Percentiles rank a stretch among this genome's conserved stretches.
Conservation (phyloP, 2,888 invertebrate genomes). For the Heteromyza rotundicornis region DNA sequence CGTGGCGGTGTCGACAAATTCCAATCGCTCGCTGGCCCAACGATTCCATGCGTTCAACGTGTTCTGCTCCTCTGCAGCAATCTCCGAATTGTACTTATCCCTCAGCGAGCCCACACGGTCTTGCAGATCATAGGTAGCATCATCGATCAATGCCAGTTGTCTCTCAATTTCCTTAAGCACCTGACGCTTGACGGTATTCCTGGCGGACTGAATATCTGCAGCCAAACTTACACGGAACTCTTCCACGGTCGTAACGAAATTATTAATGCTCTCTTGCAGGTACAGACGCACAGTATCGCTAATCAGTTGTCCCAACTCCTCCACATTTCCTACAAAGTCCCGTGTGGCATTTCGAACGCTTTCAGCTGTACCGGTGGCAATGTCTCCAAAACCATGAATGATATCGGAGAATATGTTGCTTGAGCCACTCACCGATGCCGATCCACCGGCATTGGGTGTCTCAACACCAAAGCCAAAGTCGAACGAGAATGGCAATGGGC, state of each 20-base stretch:
- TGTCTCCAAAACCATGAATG: too few relatives aligned
- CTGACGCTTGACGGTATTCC: slow-evolving; percentile 10
- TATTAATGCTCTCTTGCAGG: background rate
- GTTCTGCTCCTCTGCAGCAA: background rate
- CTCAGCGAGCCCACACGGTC: background rate
- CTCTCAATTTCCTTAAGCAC: background rate
- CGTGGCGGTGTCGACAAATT: background rate
- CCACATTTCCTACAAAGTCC: background rate
- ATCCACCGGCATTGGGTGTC: too few relatives aligned
- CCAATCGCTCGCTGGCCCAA: background rate
- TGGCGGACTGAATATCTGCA: background rate
- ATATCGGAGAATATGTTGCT: too few relatives aligned
- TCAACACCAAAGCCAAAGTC: too few relatives aligned
- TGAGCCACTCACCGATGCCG: too few relatives aligned
- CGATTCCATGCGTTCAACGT: background rate
- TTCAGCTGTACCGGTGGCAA: background rate
- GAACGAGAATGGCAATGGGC: too few relatives aligned
- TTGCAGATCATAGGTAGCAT: background rate
- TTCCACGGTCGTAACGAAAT: background rate
- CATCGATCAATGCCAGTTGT: background rate
- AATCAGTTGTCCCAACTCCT: background rate
- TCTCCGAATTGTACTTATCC: background rate
- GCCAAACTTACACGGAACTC: slow-evolving; percentile 4
- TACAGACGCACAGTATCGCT: background rate
- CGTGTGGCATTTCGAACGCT: background rate